Conservation (phyloP, 2,888 invertebrate genomes). For the Zygaena filipendulae region DNA sequence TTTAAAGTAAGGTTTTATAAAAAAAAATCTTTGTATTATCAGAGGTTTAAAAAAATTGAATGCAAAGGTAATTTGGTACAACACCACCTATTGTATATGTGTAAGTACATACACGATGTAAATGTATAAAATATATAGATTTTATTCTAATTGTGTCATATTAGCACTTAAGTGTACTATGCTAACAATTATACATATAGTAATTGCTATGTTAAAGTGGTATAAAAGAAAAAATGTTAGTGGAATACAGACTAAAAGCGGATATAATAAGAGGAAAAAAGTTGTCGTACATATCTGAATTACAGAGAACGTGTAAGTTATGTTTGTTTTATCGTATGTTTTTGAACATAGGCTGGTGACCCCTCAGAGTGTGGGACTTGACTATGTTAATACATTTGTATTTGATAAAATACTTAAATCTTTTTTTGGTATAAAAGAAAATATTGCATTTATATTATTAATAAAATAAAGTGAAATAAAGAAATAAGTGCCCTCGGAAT, state of each 20-base stretch:
- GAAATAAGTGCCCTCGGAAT: conserved; percentile 42
- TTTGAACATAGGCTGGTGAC: neutral
- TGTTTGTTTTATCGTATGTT: conserved; percentile 24
- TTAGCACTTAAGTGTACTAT: conserved; percentile 61
- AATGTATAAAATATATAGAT: conserved; percentile 58
- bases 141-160: conserved; percentile 66
- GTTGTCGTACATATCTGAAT: conserved; percentile 26
- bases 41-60: too few species aligned
- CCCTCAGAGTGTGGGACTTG: too few species aligned
- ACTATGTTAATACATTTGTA: conserved; percentile 65
- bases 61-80: conserved; percentile 32
- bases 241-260: conserved; percentile 42
- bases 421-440: conserved; percentile 44
- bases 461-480: conserved; percentile 31
- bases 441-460: conserved; percentile 58
- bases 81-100: conserved; percentile 50
- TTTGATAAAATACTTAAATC: conserved; percentile 46
- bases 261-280: neutral
- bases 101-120: conserved; percentile 61
- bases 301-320: too few species aligned
- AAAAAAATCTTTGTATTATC: too few species aligned
- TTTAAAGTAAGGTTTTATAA: conserved; percentile 7
- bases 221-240: conserved; percentile 56
- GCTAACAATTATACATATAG: conserved; percentile 64
- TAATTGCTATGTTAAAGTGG: conserved; percentile 54